These are phyloP conservation scores for Sipunculus nudus DNA, from an alignment of 2,888 invertebrate species.

Conservation along the genomic window DNA sequence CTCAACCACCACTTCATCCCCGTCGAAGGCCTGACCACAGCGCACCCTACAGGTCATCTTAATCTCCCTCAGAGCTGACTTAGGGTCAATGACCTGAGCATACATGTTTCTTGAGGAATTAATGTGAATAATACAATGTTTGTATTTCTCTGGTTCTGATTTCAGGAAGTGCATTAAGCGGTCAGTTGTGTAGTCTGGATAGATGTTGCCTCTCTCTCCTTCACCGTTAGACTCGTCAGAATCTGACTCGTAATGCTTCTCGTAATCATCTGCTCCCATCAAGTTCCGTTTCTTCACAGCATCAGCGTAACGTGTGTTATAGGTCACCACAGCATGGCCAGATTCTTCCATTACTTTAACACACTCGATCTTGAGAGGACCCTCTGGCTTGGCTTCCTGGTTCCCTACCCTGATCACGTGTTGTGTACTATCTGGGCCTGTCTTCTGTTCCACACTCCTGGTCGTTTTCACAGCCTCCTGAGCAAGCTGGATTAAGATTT, in stretches of 20 bases:
- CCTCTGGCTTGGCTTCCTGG: neutral
- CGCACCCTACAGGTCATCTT: constrained; percentile 40
- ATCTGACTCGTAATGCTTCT: constrained; percentile 29
- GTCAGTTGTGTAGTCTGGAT: constrained; percentile 25
- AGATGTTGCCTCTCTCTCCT: neutral
- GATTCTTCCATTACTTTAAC: constrained; percentile 41
- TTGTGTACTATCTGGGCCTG: too few species aligned
- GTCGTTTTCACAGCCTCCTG: constrained; percentile 30
- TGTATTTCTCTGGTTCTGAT: constrained; percentile 44
- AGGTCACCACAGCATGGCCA: constrained; percentile 45
- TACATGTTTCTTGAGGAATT: constrained; percentile 30
- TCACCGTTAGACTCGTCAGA: constrained; percentile 19
- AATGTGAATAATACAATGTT: constrained; percentile 44
- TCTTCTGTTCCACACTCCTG: too few species aligned
- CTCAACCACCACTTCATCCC: constrained; percentile 57
- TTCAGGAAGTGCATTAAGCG: constrained; percentile 35
- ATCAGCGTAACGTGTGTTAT: constrained; percentile 8
- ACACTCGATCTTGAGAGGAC: constrained; percentile 34
- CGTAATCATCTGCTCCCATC: constrained; percentile 25
- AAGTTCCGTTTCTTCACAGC: constrained; percentile 17
- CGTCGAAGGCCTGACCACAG: constrained; percentile 51
- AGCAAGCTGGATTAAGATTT: constrained; percentile 49
- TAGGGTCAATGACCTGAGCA: constrained; percentile 35
- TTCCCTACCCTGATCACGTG: neutral
- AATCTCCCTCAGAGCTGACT: constrained; percentile 17